These are phyloP conservation scores for Rhodinocichla rosea DNA, from an alignment of 2,113 vertebrate species.

Conservation along the genomic window DNA sequence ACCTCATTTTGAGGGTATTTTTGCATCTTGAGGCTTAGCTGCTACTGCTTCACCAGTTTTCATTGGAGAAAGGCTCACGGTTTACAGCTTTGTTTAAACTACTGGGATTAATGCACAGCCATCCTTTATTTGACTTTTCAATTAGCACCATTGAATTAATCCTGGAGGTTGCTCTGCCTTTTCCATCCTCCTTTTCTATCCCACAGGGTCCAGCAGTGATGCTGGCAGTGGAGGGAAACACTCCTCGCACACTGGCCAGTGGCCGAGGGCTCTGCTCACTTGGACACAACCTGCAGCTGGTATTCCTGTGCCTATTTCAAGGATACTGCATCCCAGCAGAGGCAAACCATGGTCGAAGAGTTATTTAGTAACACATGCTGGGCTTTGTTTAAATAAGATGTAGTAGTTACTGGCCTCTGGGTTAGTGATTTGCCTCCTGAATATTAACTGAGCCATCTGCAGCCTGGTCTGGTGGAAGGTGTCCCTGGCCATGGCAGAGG, in stretches of 20 bases:
- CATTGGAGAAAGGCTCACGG: slow-evolving; percentile 17
- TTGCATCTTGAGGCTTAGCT: slow-evolving; percentile 44
- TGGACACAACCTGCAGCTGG: accelerated
- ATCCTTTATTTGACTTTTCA: slow-evolving; percentile 60
- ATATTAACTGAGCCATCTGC: background rate
- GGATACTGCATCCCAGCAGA: background rate
- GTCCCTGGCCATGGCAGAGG: background rate
- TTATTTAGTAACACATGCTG: background rate
- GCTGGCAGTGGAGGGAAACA: background rate
- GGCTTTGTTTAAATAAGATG: background rate
- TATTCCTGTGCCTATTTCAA: background rate
- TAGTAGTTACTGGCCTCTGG: background rate
- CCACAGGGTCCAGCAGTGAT: background rate
- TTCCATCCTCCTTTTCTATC: slow-evolving; percentile 16
- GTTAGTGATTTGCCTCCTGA: background rate
- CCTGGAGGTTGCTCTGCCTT: slow-evolving; percentile 16
- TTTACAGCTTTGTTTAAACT: slow-evolving; percentile 59
- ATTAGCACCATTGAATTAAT: slow-evolving; percentile 39
- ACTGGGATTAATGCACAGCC: slow-evolving; percentile 31
- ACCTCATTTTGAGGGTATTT: slow-evolving; percentile 37
- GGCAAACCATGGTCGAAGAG: background rate
- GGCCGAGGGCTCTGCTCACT: background rate
- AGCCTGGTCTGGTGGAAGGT: background rate
- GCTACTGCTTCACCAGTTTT: slow-evolving; percentile 45
- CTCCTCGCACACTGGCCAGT: accelerated